Percentiles rank a stretch among this genome's conserved stretches.
Evolutionary conservation across 2,113 vertebrate species (phyloP).

Genomic region (Calyptommatus sinebrachiatus): DNA sequence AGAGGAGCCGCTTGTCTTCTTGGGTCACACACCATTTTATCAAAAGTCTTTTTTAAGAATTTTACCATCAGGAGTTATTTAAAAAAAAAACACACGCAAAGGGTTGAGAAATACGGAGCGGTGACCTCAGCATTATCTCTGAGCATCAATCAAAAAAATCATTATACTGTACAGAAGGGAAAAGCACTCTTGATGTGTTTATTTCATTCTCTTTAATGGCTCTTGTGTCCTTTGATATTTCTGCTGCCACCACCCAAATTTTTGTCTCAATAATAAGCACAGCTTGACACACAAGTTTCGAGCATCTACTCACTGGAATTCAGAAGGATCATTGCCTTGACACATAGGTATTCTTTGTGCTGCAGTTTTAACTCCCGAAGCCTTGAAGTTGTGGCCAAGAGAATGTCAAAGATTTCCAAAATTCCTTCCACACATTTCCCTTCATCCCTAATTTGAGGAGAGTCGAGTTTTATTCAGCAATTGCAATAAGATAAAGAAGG

Average conservation of each 20-base stretch:
- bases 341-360: conserved; percentile 94
- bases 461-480: background rate
- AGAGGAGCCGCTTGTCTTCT: background rate
- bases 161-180: background rate
- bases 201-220: background rate
- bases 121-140: conserved; percentile 10
- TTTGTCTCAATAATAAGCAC: conserved; percentile 7
- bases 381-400: conserved; percentile 90
- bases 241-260: conserved; percentile 3
- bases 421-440: conserved; percentile 96
- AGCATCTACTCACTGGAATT: conserved; percentile 90
- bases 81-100: background rate
- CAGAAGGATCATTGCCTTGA: conserved; percentile 98
- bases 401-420: conserved; percentile 98
- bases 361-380: conserved; percentile 94
- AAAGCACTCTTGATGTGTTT: conserved; percentile 21
- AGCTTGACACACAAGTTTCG: background rate
- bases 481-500: conserved; percentile 17
- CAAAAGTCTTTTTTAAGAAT: background rate
- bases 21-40: background rate
- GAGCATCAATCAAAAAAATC: conserved; percentile 7
- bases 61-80: background rate
- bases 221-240: conserved; percentile 18
- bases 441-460: conserved; percentile 83
- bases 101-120: background rate